Base-by-base conservation (phyloP, 2,797 vertebrate genomes). In the Bradypodion ventrale region DNA sequence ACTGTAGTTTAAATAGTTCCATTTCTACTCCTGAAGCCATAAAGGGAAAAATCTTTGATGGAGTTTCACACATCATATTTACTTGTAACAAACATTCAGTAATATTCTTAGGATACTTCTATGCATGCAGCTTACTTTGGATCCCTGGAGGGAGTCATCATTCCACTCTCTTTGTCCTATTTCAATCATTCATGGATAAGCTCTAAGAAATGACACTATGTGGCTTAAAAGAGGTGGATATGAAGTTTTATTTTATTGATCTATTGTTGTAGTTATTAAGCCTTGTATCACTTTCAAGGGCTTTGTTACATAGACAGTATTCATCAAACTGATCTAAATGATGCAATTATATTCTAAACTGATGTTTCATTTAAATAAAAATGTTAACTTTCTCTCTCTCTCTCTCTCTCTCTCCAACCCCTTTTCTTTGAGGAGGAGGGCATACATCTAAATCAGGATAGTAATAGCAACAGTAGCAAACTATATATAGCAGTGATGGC, bases 1-100 rank as follows among this genome's bases (percentile, higher is more conserved):
- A 87, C 88, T 88, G 75, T 84, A 89, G 87, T 91, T 94, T 90
- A 92, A 94, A 92, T 91, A 92, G 65, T 25, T 62, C 69, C 90
- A 92, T 84, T 73, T 83, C 91, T 88, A 90, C 88, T 88, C 76
- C 44, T 90, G 85, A 79, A 84, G 89, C 80, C 70, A 86, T 86
- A 78, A 92, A 89, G 91, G 89, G 91, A 89, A 91, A 91, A 91
- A 89, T 90, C 86, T 81, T 62, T 74, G 32, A 29, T 79, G 84
- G 87, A 56, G 46, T 72, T 89, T 86, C 88, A 82, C 85, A 91
- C 82, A 87, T 46, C 72, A 88, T 88, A 92, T 74, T 72, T 81
- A 60, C 79, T 12, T 90, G 89, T 29, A 89, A 12, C 7, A 66
- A 90, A 87, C 88, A 92, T 89, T 92, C 89, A 80, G n/a, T n/a